Conservation (phyloP, 2,113 vertebrate genomes). For the Clupea harengus region DNA sequence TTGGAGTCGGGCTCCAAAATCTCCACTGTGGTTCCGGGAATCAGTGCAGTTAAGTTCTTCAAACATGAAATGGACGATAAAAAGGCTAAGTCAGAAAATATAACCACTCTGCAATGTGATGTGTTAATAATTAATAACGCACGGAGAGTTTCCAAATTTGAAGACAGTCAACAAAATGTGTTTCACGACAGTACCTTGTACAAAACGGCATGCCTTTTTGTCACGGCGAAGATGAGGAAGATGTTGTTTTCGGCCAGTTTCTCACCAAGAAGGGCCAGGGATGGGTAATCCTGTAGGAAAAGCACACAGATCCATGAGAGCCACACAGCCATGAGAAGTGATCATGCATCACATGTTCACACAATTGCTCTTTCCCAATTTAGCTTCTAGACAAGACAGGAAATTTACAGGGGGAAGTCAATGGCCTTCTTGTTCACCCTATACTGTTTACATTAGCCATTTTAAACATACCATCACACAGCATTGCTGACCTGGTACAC, state of each 20-base stretch:
- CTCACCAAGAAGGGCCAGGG: conserved; percentile 91
- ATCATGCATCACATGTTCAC: neutral
- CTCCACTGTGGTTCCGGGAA: conserved; percentile 94
- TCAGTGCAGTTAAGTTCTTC: conserved; percentile 91
- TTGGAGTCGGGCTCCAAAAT: conserved; percentile 94
- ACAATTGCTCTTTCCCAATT: conserved; percentile 2
- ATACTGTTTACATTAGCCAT: conserved; percentile 39
- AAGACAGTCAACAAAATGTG: neutral
- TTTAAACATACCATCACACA: conserved; percentile 24
- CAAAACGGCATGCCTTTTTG: conserved; percentile 86
- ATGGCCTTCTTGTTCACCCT: conserved; percentile 28
- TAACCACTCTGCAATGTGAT: neutral
- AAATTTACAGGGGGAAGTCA: conserved; percentile 39
- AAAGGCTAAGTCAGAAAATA: neutral
- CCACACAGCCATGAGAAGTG: conserved; percentile 21
- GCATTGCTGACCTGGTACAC: neutral
- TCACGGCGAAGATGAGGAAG: conserved; percentile 95
- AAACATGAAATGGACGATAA: neutral
- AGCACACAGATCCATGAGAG: conserved; percentile 1
- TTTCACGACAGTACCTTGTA: conserved; percentile 80
- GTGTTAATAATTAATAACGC: neutral
- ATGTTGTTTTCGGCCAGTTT: conserved; percentile 97
- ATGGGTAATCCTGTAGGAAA: conserved; percentile 87
- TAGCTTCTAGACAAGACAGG: neutral
- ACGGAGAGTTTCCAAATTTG: neutral